Base-by-base conservation (phyloP, 1,140 invertebrate species). In the Philotrypesis tridentata region DNA sequence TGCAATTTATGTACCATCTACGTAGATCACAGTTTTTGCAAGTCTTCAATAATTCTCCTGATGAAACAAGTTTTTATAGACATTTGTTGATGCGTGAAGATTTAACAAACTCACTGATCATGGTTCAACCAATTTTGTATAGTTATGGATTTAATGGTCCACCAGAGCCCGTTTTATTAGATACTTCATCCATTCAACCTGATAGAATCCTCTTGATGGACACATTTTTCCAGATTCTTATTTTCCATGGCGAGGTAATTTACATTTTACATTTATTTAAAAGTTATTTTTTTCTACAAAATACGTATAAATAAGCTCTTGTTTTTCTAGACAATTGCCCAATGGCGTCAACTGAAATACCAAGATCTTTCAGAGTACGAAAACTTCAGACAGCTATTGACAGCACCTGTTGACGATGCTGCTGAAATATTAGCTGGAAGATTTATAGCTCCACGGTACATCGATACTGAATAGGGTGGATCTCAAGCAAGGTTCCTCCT, bases 1-100 rank as follows among this genome's bases (percentile, higher is more conserved):
- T 99, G 37, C 99, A 99, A 90, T 99, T 99, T 91, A 99, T 99
- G 98, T 99, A 99, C 91, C 99, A 99, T 91, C 92, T 99, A 84
- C 93, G 99, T 82, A 94, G 99, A 84, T 99, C 99, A 63, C 99
- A 99, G 92, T 99, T 99, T 92, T 93, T 99, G 83, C 99, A 99
- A 94, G 99, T 99, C n/a, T 99, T 99, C 92, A 99, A 99, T 92
- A 99, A 99, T 93, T 99, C 98, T 73, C 99, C 99, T 0, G 99
- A 99, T 93, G 99, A 99, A 94, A 99, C 99, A 33, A 98, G 98
- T 79, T 99, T 99, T 92, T 99, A 99, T 90, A 97, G 98, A 85
- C 98, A 99, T 89, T 98, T 99, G 95, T 92, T 99, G 83, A 98
- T 98, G 95, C 93, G 97, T 77, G 99, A 99, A 93, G 98, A 99